Base-by-base conservation (phyloP, 35 echinoderm and acorn worm species). In the Patiria miniata region DNA sequence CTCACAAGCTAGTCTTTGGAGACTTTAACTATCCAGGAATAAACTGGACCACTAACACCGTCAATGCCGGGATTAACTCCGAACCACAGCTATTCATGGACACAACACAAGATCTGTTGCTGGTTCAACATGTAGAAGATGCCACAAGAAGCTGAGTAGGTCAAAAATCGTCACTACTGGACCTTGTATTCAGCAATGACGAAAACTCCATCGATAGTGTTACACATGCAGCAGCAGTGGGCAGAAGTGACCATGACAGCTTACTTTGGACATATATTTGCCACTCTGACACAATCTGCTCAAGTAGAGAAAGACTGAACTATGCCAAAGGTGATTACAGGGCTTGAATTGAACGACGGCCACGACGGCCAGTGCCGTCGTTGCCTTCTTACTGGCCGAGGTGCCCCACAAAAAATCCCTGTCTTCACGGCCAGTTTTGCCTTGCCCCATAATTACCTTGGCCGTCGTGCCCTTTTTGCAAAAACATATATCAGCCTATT, bases 181-280 rank as follows among this genome's bases (percentile, higher is more conserved):
- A 52, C 79, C 79, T 26, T 51, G 12, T 29, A 12, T 12, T 16
- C 37, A 82, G 21, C 47, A 50, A 82, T 16, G 32, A 52, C 28
- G 79, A 18, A 82, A n/a, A 47, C 40, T 4, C 12, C 21, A 22
- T 82, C 39, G 51, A 50, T 19, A 23, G 33, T 82, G 5, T 39
- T 6, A 21, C 37, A 39, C n/a, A n/a, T n/a, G n/a, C n/a, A n/a
- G n/a, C n/a, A n/a, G n/a, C n/a, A 29, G 9, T 51, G 17, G 79
- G 79, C 15, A 82, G 53, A 82, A 82, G 79, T 33, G 79, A 82
- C 29, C 79, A 82, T 82, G 39, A 17, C 12, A 50, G 39, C 23
- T 5, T 82, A 8, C 1, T 52, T 6, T 5, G 79, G 79, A 82
- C 40, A 51, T 82, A n/a, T 52, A 50, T 51, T 4, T 82, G 79